These are phyloP conservation scores for Cercopithecus diana DNA, from an alignment of 2,797 vertebrate genomes.

Conservation along the genomic window DNA sequence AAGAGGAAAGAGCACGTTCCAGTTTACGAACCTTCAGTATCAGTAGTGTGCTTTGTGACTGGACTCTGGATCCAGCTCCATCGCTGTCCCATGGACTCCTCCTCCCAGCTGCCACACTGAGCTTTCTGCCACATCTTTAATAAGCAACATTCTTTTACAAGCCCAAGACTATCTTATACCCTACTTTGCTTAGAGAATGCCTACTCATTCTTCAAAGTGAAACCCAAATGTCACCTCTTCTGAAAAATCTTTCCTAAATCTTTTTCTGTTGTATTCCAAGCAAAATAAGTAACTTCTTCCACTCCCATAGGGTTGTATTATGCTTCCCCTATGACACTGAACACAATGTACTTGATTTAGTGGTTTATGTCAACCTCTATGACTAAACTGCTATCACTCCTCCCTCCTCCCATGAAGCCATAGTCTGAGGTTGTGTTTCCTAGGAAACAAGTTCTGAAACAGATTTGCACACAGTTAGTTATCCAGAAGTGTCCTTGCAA, in stretches of 20 bases:
- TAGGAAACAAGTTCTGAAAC: constrained; percentile 6
- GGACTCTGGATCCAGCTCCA: neutral
- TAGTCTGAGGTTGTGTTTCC: neutral
- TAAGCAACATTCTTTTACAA: neutral
- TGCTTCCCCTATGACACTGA: neutral
- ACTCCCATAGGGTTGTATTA: neutral
- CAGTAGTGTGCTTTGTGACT: neutral
- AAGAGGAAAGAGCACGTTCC: neutral
- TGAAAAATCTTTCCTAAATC: neutral
- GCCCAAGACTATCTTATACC: neutral
- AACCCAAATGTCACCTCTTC: neutral
- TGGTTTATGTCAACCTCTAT: neutral
- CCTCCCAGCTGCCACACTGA: neutral
- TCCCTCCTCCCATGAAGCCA: neutral
- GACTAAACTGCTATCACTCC: neutral
- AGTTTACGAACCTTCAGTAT: neutral
- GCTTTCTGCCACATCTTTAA: neutral
- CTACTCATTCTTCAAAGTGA: constrained; percentile 18
- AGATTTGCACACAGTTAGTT: neutral
- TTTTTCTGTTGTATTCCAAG: neutral
- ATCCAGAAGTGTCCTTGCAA: neutral
- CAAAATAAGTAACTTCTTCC: neutral
- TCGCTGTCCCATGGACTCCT: too few relatives aligned
- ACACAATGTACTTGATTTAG: neutral
- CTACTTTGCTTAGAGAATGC: neutral